These are phyloP conservation scores for Hemaris fuciformis DNA, from an alignment of 2,888 invertebrate species.

Conservation along the genomic window DNA sequence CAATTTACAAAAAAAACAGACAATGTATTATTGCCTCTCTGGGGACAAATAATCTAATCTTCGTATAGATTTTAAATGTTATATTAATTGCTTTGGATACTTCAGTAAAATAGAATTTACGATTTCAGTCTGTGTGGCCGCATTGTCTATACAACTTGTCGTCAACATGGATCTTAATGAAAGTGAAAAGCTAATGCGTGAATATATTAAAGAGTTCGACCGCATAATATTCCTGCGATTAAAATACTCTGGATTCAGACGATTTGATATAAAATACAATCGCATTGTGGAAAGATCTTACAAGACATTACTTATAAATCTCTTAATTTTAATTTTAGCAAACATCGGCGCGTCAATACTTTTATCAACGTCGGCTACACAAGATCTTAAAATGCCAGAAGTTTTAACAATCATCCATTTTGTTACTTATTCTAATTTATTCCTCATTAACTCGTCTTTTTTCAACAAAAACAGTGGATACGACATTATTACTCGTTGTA, in stretches of 20 bases:
- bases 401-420: slow-evolving; percentile 39
- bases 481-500: slow-evolving; percentile 38
- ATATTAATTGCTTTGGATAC: neutral
- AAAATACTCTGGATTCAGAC: slow-evolving; percentile 42
- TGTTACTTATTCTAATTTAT: slow-evolving; percentile 35
- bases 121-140: neutral
- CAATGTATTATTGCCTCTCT: too few species aligned
- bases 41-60: too few species aligned
- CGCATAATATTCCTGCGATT: slow-evolving; percentile 33
- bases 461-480: slow-evolving; percentile 38
- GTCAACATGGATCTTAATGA: slow-evolving; percentile 27
- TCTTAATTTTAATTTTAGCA: slow-evolving; percentile 29
- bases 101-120: neutral
- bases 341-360: slow-evolving; percentile 33
- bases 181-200: slow-evolving; percentile 32
- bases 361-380: slow-evolving; percentile 33
- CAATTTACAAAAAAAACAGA: too few species aligned
- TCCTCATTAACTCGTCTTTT: slow-evolving; percentile 44
- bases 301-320: slow-evolving; percentile 34
- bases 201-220: slow-evolving; percentile 36
- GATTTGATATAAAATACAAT: slow-evolving; percentile 46
- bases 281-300: slow-evolving; percentile 36
- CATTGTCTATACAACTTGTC: neutral
- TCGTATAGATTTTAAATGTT: neutral
- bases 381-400: slow-evolving; percentile 44